Base-by-base conservation (phyloP, 1,140 invertebrate genomes). In the Teleogryllus occipitalis region DNA sequence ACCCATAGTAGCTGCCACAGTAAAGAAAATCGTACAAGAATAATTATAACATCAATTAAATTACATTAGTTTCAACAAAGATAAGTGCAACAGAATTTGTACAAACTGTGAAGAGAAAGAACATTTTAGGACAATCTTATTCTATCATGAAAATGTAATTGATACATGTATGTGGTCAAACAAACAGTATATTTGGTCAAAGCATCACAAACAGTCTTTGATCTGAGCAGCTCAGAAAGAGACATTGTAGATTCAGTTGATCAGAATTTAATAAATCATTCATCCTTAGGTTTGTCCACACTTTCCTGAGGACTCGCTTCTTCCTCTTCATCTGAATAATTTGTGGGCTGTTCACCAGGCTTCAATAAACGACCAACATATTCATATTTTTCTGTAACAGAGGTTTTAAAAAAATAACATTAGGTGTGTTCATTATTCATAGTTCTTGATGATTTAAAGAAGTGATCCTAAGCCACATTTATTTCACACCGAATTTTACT, bases 311-410 rank as follows among this genome's bases (percentile, higher is more conserved):
- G 79, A 76, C 47, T 77, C 14, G 75, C 88, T 80, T 95, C 93
- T 47, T 92, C 90, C 83, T 98, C 96, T 82, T 96, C 95, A 83
- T 98, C 96, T 10, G 96, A 96, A 87, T 98, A 98, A 84, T 93
- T 96, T 76, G 91, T 93, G 0, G 96, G 94, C 83, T 94, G 90
- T 84, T 99, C 97, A 15, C 96, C 97, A 10, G 95, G 96, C 84
- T 95, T 97, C 83, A 99, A 86, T 46, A 99, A 87, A 84, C 92
- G 92, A 18, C 98, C 98, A 74, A 99, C 94, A 82, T 94, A 92
- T 72, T 97, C 94, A 86, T 99, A 99, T 87, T 96, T 97, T 89
- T 99, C 96, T 97, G 88, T 73, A 92, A 90, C 84, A 81, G 83
- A 83, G 49, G 21, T 15, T 75, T 7, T 47, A 47, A 65, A 5